Evolutionary conservation across 2,888 invertebrate species (phyloP), one percentile per base, ranked within the genome.

Genomic region (Macrosoma leucophasiata): DNA sequence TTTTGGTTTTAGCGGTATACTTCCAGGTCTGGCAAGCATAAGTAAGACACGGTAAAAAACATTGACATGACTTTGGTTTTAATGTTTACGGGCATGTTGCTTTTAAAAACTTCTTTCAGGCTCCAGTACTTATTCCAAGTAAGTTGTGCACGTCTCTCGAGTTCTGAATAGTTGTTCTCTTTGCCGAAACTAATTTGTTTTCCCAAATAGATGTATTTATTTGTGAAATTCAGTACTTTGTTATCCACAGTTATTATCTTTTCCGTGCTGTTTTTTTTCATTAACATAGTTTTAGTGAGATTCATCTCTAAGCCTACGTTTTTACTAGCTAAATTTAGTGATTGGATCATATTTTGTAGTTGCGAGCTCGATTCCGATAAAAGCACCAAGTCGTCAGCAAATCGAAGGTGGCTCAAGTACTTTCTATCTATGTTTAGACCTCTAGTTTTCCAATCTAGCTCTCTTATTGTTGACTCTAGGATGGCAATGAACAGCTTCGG

Each of bases 1-100:
- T 14, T 15, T 25, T 25, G 2, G 15, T 9, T 25, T 14, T 25
- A 5, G 15, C 14, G 9, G 25, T 25, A 15, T 14, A 25, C 15
- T 25, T 25, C 15, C 39, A 43, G 28, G 41, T 43, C 36, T 41
- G 40, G 20, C 41, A 46, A 9, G 39, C 44, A 26, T 49, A 47
- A 8, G 43, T 44, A 7, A 49, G 29, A 9, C 40, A 43, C 0
- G 42, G 46, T 31, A 47, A 24, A 10, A 46, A 37, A 29, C 42
- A 44, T 17, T 3, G 26, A 12, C 22, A 30, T 21, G 3, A 17
- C 17, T 30, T 20, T 29, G 2, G 15, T 30, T 30, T 30, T 30
- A 14, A 31, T 4, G 4, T 24, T 20, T 14, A 8, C 14, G 27
- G 15, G 33, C 28, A 2, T 19, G 13, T 8, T 29, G 10, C 25